phyloP scores from a whole-genome alignment of 1,140 invertebrate genomes.

The Bombus polaris region DNA sequence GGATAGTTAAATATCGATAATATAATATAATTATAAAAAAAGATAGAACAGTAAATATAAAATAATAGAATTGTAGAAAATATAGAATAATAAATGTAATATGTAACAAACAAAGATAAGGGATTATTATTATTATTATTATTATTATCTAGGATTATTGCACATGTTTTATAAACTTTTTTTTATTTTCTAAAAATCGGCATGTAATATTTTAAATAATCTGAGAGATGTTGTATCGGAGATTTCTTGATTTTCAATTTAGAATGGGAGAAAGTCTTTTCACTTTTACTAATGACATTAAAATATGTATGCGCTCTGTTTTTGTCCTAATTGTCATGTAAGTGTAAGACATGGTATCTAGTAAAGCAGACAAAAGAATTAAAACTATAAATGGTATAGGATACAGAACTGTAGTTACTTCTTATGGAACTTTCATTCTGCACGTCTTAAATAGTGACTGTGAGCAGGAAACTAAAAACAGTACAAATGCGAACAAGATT shows the following conservation, averaged over 20 bases:
- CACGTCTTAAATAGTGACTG: no score
- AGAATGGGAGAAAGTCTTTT: no score
- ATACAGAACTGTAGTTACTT: not conserved
- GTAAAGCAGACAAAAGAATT: not conserved
- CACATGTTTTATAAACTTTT: not conserved
- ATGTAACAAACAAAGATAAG: no score
- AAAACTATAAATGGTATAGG: not conserved
- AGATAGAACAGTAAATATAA: no score
- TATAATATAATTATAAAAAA: no score
- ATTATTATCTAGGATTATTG: no score
- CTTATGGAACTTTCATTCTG: slow-evolving; percentile 12
- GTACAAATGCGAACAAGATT: not conserved
- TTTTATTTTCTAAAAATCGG: not conserved
- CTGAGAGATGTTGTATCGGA: not conserved
- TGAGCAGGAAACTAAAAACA: not conserved
- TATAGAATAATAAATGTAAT: no score
- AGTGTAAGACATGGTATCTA: not conserved
- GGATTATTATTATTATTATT: no score
- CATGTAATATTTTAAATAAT: not conserved
- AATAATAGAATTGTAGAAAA: no score
- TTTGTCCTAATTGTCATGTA: not conserved
- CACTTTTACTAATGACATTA: no score
- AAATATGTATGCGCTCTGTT: not conserved
- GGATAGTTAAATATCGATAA: no score
- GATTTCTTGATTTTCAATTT: no score